phyloP scores from a whole-genome alignment of 1,140 invertebrate genomes.

The Venustaconcha ellipsiformis region DNA sequence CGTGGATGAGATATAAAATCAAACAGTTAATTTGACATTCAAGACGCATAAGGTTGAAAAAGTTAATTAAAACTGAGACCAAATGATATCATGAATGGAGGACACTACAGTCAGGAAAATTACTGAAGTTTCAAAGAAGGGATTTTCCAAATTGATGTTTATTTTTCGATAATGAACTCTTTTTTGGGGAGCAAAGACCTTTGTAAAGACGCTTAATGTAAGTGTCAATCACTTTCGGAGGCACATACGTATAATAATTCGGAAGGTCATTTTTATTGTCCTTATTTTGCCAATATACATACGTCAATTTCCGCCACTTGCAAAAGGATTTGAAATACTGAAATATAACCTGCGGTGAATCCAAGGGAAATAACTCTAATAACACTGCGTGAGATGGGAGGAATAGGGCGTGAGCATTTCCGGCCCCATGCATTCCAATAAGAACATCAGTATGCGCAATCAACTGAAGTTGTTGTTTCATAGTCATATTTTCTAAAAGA shows the following conservation, averaged over 20 bases:
- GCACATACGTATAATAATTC: constrained; percentile 19
- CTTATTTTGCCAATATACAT: constrained; percentile 22
- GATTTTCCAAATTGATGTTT: too few relatives aligned
- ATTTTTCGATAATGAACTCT: too few relatives aligned
- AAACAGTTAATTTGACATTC: too few relatives aligned
- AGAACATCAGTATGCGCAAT: constrained; percentile 87
- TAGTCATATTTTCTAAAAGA: constrained; percentile 46
- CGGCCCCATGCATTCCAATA: constrained; percentile 97
- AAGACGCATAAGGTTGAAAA: too few relatives aligned
- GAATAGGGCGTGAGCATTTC: constrained; percentile 93
- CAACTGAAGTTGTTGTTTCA: constrained; percentile 50
- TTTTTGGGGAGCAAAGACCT: too few relatives aligned
- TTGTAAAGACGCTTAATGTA: too few relatives aligned
- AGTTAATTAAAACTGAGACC: too few relatives aligned
- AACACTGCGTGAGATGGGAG: constrained; percentile 93
- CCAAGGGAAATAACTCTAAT: constrained; percentile 85
- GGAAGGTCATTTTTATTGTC: constrained; percentile 15
- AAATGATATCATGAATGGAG: too few relatives aligned
- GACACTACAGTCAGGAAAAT: too few relatives aligned
- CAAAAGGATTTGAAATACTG: constrained; percentile 23
- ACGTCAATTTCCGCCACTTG: constrained; percentile 15
- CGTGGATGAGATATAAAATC: too few relatives aligned
- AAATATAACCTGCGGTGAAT: constrained; percentile 11
- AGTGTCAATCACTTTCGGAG: not conserved
- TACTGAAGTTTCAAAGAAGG: too few relatives aligned